Evolutionary conservation across 1,140 invertebrate genomes (phyloP).

Genomic region (Macrostomum lignano): DNA sequence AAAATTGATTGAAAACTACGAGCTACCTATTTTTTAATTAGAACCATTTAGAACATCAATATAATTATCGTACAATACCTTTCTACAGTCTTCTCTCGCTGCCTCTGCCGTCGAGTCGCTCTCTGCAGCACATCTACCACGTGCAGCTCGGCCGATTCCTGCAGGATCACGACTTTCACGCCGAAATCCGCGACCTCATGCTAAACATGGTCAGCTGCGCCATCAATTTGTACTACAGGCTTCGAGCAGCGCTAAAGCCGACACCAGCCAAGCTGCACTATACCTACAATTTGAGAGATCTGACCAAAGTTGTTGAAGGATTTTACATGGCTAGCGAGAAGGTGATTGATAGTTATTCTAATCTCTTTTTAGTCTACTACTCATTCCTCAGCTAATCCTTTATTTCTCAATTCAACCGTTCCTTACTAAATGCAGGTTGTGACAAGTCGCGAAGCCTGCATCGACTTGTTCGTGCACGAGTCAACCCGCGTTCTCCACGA

Average conservation of each 20-base stretch:
- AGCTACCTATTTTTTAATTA: neutral
- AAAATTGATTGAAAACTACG: too few species aligned
- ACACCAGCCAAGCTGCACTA: constrained; percentile 47
- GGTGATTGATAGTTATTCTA: constrained; percentile 1
- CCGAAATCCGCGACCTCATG: constrained; percentile 20
- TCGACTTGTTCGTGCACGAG: constrained; percentile 23
- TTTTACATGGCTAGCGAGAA: neutral
- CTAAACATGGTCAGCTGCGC: constrained; percentile 19
- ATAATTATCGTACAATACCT: constrained; percentile 4
- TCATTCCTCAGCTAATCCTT: neutral
- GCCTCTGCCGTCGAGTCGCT: constrained; percentile 22
- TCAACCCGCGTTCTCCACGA: constrained; percentile 42
- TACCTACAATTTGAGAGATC: constrained; percentile 53
- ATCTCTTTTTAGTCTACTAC: constrained; percentile 1
- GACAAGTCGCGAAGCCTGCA: constrained; percentile 30
- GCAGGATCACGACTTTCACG: constrained; percentile 21
- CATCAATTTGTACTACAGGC: constrained; percentile 22
- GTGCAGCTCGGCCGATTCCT: constrained; percentile 23
- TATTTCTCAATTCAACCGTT: constrained; percentile 34
- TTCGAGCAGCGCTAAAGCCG: constrained; percentile 17
- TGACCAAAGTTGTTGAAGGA: constrained; percentile 36
- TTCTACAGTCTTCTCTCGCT: constrained; percentile 20
- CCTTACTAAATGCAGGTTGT: constrained; percentile 40
- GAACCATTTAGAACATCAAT: neutral
- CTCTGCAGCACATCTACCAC: constrained; percentile 26